Conservation (phyloP, 2,113 vertebrate species). For the Telmatochromis brachygnathus region DNA sequence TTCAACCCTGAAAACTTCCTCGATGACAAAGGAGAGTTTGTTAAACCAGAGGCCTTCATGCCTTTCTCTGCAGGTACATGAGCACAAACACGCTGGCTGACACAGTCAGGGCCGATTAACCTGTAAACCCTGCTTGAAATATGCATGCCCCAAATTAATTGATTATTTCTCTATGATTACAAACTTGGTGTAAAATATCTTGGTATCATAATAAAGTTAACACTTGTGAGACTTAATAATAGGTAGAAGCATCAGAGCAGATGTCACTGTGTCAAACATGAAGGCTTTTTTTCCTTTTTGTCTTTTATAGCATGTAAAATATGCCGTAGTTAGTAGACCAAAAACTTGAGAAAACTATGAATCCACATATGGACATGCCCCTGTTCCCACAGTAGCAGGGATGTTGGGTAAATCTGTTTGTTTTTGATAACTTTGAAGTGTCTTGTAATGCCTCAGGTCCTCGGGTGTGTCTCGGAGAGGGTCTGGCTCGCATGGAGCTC, state of each 20-base stretch:
- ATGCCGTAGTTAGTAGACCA: background rate
- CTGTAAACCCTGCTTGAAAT: background rate
- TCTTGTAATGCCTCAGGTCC: conserved; percentile 4
- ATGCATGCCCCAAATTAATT: background rate
- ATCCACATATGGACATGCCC: background rate
- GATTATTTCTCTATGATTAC: background rate
- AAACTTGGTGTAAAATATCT: background rate
- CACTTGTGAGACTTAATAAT: background rate
- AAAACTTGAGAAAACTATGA: background rate
- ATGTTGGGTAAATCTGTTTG: background rate
- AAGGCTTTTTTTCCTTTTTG: background rate
- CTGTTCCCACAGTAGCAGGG: background rate
- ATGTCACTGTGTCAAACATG: background rate
- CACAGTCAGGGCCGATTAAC: background rate
- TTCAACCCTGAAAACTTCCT: conserved; percentile 70
- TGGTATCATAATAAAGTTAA: background rate
- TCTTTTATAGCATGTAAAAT: background rate
- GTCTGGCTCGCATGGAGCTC: conserved; percentile 36
- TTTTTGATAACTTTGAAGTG: background rate
- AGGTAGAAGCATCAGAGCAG: background rate
- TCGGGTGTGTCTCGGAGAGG: conserved; percentile 45
- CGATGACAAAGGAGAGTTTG: conserved; percentile 52
- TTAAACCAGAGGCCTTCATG: conserved; percentile 63
- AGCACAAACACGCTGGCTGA: background rate
- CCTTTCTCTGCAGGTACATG: conserved; percentile 53